Percentiles rank a stretch among this genome's conserved stretches.
These are phyloP conservation scores for Smutsia temminckii DNA, from an alignment of 2,797 vertebrate species.

Conservation along the genomic window DNA sequence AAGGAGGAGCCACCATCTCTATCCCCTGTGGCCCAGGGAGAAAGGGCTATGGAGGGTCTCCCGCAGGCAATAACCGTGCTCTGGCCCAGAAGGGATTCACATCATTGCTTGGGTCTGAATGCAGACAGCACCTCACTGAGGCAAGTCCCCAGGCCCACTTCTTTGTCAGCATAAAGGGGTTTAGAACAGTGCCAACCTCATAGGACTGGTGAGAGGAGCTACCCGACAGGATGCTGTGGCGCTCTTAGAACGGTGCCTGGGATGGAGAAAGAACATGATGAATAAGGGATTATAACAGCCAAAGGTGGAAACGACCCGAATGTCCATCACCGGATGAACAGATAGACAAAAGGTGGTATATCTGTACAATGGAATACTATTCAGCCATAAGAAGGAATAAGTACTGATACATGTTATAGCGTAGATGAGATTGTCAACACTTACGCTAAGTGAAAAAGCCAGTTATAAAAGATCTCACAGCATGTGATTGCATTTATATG, in stretches of 20 bases:
- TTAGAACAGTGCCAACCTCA: not conserved
- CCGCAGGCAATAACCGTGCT: not conserved
- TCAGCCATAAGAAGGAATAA: not conserved
- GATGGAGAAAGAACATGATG: not conserved
- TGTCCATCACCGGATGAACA: not conserved
- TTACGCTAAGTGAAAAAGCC: not conserved
- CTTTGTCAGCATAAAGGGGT: not conserved
- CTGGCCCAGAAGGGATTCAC: not conserved
- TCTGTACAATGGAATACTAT: not conserved
- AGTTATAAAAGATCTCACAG: accelerated
- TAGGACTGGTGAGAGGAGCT: no score
- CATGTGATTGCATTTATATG: not conserved
- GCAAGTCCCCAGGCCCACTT: not conserved
- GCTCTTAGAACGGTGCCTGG: not conserved
- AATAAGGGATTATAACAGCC: not conserved
- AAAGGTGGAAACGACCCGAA: not conserved
- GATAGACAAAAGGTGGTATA: not conserved
- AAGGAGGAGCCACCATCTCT: not conserved
- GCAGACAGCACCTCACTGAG: not conserved
- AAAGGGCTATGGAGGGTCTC: not conserved
- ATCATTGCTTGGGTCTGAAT: not conserved
- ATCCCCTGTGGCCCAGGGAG: not conserved
- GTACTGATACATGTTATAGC: not conserved
- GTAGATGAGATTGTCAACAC: not conserved
- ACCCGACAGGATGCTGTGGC: accelerated